Evolutionary conservation across 2,888 invertebrate species (phyloP), one percentile per base, ranked within the genome.

Genomic region (Tiliacea aurago): DNA sequence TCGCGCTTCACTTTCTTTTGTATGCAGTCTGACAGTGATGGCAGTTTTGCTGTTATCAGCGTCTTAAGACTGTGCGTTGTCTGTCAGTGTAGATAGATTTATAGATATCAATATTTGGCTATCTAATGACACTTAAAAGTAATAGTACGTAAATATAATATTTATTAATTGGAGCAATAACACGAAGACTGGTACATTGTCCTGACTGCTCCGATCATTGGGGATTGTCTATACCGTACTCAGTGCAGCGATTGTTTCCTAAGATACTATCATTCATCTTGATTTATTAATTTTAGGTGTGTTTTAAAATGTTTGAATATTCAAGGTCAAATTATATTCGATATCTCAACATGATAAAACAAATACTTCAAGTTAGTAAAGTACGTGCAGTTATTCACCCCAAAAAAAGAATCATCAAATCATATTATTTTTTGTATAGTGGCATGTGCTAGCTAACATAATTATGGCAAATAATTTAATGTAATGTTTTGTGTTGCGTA

Each of bases 81-180:
- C 13, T n/a, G 37, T 23, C 1, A 61, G 5, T 61, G 15, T 10
- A 10, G 6, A 1, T 37, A 59, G 37, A 59, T 33, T 18, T 55
- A 55, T 15, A 9, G 7, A 56, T 11, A 51, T n/a, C 11, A 51
- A 51, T 33, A 58, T 13, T 37, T 58, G 20, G 11, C 6, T 58
- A 20, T 20, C 1, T 20, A 0, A 20, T 59, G 15, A n/a, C 9
- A 18, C 15, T 59, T 61, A 15, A 53, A 72, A 72, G 15, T 23
- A 70, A 33, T 45, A 55, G 33, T 5, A 37, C 4, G 10, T 45
- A n/a, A 41, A 15, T n/a, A 15, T 15, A n/a, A 41, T 59, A n/a
- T 56, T 95, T 96, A 96, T 96, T 95, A 95, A 96, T 96, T 95
- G 94, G 91, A 90, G 94, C 93, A 95, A 95, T 96, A 95, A 94